Evolutionary conservation across 1,140 invertebrate species (phyloP).

Genomic region (Diuraphis noxia): DNA sequence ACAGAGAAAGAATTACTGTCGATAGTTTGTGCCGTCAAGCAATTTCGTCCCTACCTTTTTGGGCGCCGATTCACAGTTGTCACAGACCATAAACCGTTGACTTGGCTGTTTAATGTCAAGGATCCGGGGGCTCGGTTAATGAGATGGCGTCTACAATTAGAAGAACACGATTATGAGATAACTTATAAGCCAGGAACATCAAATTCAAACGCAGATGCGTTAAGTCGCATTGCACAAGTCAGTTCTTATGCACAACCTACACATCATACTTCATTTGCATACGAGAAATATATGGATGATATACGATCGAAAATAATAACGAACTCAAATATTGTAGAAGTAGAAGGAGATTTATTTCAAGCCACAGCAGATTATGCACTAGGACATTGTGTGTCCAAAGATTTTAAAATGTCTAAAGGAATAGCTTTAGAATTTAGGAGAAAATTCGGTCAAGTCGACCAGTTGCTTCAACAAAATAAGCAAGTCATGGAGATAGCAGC

Average conservation of each 20-base stretch:
- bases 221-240: background rate
- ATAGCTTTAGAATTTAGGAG: constrained; percentile 38
- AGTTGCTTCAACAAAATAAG: background rate
- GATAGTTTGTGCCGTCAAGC: constrained; percentile 61
- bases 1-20: constrained; percentile 64
- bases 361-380: background rate
- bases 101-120: constrained; percentile 62
- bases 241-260: background rate
- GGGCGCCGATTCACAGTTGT: constrained; percentile 62
- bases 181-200: constrained; percentile 57
- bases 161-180: constrained; percentile 56
- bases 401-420: constrained; percentile 55
- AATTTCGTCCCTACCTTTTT: constrained; percentile 63
- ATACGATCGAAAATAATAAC: background rate
- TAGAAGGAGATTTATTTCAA: background rate
- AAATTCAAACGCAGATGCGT: constrained; percentile 60
- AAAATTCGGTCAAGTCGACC: background rate
- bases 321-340: constrained; percentile 49
- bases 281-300: constrained; percentile 54
- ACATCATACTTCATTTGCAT: too few species aligned
- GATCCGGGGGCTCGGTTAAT: constrained; percentile 62
- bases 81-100: constrained; percentile 64
- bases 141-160: constrained; percentile 59
- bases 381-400: background rate
- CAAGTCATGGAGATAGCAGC: background rate